These are phyloP conservation scores for Cottus gobio DNA, from an alignment of 2,113 vertebrate species.

Conservation along the genomic window DNA sequence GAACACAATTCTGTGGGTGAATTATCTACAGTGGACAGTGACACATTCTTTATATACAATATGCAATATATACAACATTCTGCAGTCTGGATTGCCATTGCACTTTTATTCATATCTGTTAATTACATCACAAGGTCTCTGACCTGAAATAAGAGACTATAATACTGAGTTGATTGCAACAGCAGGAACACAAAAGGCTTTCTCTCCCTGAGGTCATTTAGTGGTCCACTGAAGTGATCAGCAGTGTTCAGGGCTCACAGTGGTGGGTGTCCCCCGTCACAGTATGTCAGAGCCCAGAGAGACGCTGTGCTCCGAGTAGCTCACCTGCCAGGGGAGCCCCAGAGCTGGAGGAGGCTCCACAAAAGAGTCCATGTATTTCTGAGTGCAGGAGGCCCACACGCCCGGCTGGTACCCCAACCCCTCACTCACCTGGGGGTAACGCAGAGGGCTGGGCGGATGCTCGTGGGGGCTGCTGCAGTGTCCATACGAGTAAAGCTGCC, in stretches of 20 bases:
- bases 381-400: slow-evolving; percentile 72
- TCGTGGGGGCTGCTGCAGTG: slow-evolving; percentile 65
- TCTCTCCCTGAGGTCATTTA: slow-evolving; percentile 32
- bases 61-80: slow-evolving; percentile 38
- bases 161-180: slow-evolving; percentile 46
- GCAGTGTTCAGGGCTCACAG: slow-evolving; percentile 28
- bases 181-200: slow-evolving; percentile 27
- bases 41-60: slow-evolving; percentile 33
- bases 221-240: slow-evolving; percentile 2
- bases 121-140: not conserved
- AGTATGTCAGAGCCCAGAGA: slow-evolving; percentile 64
- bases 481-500: slow-evolving; percentile 72
- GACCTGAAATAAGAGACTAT: slow-evolving; percentile 17
- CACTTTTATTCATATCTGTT: slow-evolving; percentile 12
- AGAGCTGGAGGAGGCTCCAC: slow-evolving; percentile 61
- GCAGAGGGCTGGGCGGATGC: slow-evolving; percentile 63
- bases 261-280: slow-evolving; percentile 7
- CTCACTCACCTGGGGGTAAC: slow-evolving; percentile 69
- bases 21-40: not conserved
- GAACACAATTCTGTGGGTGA: not conserved
- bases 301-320: slow-evolving; percentile 66
- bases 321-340: slow-evolving; percentile 75
- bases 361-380: slow-evolving; percentile 76
- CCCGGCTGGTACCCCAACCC: slow-evolving; percentile 68
- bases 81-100: slow-evolving; percentile 52